Percentiles rank a stretch among this genome's conserved stretches.
These are phyloP conservation scores for Tuberolachnus salignus DNA, from an alignment of 2,888 invertebrate species.

Conservation along the genomic window DNA sequence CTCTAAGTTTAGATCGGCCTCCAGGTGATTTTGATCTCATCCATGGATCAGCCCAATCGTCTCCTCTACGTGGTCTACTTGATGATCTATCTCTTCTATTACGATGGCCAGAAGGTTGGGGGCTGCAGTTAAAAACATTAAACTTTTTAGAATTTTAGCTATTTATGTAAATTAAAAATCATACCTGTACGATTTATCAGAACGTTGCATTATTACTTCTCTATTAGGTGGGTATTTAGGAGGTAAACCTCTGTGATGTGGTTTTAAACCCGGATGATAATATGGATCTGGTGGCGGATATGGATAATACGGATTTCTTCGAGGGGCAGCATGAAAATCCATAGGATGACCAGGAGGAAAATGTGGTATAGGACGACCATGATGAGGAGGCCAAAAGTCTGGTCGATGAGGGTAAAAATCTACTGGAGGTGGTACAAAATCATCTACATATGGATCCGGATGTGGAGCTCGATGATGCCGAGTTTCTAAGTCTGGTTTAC, in stretches of 20 bases:
- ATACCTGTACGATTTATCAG: constrained; percentile 59
- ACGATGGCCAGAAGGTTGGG: constrained; percentile 57
- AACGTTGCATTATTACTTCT: constrained; percentile 79
- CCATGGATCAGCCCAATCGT: constrained; percentile 97
- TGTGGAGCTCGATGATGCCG: constrained; percentile 41
- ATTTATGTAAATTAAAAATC: neutral
- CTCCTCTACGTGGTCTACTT: constrained; percentile 62
- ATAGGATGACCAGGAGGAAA: constrained; percentile 55
- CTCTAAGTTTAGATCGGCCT: constrained; percentile 60
- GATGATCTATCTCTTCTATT: constrained; percentile 57
- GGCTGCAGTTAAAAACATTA: neutral
- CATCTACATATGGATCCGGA: constrained; percentile 45
- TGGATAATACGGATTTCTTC: constrained; percentile 50
- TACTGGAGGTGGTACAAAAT: constrained; percentile 46
- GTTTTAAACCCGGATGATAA: constrained; percentile 57
- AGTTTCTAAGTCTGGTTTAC: constrained; percentile 49
- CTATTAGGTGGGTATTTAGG: constrained; percentile 66
- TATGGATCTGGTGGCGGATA: constrained; percentile 50
- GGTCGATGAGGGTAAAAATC: constrained; percentile 57
- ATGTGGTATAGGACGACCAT: constrained; percentile 52
- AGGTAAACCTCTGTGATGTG: constrained; percentile 53
- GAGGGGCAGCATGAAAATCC: constrained; percentile 48
- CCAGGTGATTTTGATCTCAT: constrained; percentile 65
- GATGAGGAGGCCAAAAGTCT: constrained; percentile 58
- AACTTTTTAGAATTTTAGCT: neutral